Evolutionary conservation across 2,888 invertebrate genomes (phyloP).

Genomic region (Drosophila lacicola): DNA sequence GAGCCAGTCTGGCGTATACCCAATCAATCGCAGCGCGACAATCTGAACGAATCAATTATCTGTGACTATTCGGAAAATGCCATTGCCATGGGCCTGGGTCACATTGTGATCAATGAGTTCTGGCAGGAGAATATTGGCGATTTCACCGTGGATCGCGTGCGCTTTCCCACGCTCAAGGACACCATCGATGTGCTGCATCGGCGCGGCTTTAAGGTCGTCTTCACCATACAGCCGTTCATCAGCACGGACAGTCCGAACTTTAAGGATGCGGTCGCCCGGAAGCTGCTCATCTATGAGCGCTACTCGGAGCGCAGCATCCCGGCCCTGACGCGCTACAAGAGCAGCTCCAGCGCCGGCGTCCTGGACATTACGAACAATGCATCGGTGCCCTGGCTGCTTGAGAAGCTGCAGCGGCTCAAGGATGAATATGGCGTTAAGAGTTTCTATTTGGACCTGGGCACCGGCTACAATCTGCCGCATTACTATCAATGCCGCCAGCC

Average conservation of each 20-base stretch:
- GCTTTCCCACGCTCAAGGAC: constrained; percentile 92
- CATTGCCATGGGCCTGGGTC: constrained; percentile 92
- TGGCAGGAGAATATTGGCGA: constrained; percentile 95
- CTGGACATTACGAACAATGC: constrained; percentile 94
- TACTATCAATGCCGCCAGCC: constrained; percentile 92
- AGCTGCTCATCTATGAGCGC: constrained; percentile 92
- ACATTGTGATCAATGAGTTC: constrained; percentile 91
- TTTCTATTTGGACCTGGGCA: constrained; percentile 93
- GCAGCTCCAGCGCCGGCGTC: constrained; percentile 92
- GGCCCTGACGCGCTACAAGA: constrained; percentile 93
- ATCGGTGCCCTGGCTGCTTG: constrained; percentile 92
- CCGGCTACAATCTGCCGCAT: constrained; percentile 93
- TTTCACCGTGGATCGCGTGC: constrained; percentile 90
- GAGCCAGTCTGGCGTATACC: constrained; percentile 96
- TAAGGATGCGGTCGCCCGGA: constrained; percentile 90
- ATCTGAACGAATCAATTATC: constrained; percentile 89
- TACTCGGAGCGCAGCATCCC: constrained; percentile 92
- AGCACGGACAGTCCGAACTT: constrained; percentile 94
- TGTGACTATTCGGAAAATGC: constrained; percentile 94
- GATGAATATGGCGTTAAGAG: constrained; percentile 92
- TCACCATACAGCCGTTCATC: constrained; percentile 96
- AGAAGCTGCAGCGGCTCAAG: constrained; percentile 89
- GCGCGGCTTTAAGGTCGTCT: constrained; percentile 93
- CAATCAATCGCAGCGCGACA: constrained; percentile 85
- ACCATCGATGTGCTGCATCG: constrained; percentile 93